Percentiles rank a stretch among this genome's conserved stretches.
These are phyloP conservation scores for Oceanodroma tethys DNA, from an alignment of 2,113 vertebrate genomes.

Conservation along the genomic window DNA sequence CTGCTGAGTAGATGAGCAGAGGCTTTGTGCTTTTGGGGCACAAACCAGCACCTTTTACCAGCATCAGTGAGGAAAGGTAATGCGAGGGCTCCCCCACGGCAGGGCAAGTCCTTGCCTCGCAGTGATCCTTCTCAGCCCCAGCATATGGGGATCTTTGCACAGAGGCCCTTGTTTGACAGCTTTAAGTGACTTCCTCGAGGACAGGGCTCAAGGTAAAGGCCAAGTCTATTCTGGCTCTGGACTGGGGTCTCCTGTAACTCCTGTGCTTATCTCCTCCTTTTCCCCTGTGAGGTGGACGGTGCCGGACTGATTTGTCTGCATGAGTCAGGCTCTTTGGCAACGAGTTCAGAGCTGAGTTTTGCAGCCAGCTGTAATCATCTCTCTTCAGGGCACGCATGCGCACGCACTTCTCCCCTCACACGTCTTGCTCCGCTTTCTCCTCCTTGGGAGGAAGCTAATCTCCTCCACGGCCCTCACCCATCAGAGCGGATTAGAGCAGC, in stretches of 20 bases:
- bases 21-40: not conserved
- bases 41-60: not conserved
- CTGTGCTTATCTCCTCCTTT: not conserved
- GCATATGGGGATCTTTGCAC: not conserved
- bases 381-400: not conserved
- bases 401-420: not conserved
- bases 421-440: not conserved
- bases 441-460: not conserved
- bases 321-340: not conserved
- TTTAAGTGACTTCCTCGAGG: not conserved
- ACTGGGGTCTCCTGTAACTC: not conserved
- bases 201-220: not conserved
- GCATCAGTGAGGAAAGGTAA: not conserved
- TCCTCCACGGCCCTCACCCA: not conserved
- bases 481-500: not conserved
- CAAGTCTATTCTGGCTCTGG: not conserved
- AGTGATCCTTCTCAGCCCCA: not conserved
- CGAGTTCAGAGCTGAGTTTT: not conserved
- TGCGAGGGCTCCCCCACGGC: rapidly evolving
- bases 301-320: not conserved
- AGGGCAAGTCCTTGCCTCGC: not conserved
- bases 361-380: not conserved
- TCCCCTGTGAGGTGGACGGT: not conserved
- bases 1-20: not conserved
- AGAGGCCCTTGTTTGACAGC: not conserved